Conservation (phyloP, 2,113 vertebrate species). For the Phaethornis superciliosus region DNA sequence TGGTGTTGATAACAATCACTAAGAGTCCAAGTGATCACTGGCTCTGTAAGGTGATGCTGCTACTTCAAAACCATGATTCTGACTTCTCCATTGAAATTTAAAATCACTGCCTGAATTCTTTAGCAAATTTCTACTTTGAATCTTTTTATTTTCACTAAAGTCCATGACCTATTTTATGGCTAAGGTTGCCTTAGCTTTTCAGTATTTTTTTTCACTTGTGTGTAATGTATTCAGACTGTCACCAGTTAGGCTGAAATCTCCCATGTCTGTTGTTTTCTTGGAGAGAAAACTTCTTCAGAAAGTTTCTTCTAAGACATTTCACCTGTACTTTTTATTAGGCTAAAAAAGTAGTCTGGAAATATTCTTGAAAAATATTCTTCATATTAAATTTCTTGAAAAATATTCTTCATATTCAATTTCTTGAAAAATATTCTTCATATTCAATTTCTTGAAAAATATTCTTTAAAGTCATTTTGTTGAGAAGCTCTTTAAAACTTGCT, state of each 20-base stretch:
- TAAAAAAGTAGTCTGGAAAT: background rate
- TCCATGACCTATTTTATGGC: background rate
- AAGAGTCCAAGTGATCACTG: background rate
- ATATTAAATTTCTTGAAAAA: no score
- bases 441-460: background rate
- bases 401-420: background rate
- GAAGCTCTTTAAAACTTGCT: background rate
- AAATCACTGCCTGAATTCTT: background rate
- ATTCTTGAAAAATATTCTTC: background rate
- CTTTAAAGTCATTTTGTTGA: background rate
- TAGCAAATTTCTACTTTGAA: background rate
- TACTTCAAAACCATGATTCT: background rate
- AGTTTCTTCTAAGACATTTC: background rate
- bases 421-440: background rate
- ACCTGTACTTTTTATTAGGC: background rate
- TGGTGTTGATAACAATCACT: background rate
- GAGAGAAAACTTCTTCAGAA: background rate
- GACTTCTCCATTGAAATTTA: background rate
- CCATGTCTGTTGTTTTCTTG: background rate
- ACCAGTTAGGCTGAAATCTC: background rate
- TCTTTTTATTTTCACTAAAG: background rate
- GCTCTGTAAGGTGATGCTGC: background rate
- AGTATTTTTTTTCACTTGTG: background rate
- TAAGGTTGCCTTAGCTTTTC: background rate
- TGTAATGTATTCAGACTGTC: background rate